Conservation (phyloP, 1,140 invertebrate species). For the Ceratosolen solmsi region DNA sequence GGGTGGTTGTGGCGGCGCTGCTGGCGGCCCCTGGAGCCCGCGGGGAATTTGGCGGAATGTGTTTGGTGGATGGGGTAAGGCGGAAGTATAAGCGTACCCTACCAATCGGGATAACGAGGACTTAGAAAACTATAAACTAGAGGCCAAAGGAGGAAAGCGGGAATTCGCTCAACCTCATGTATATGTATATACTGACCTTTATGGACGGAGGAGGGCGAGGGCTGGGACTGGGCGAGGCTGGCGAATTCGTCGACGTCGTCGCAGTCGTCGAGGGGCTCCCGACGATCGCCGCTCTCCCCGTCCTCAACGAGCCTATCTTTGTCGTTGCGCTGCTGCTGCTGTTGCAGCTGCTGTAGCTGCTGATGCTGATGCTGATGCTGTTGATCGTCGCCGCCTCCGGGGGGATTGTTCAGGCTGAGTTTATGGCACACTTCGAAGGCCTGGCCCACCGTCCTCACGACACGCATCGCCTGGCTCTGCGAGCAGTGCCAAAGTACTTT, state of each 20-base stretch:
- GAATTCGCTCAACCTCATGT: neutral
- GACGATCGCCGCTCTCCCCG: constrained; percentile 74
- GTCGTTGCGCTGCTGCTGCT: constrained; percentile 56
- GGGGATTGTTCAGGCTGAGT: constrained; percentile 78
- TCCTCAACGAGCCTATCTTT: constrained; percentile 62
- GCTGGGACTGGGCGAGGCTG: constrained; percentile 74
- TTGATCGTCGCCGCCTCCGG: constrained; percentile 60
- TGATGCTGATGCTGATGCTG: constrained; percentile 60
- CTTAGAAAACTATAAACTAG: constrained; percentile 12
- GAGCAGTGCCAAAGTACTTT: constrained; percentile 35
- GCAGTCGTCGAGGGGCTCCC: constrained; percentile 71
- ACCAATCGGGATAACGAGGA: constrained; percentile 7
- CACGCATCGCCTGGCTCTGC: constrained; percentile 97
- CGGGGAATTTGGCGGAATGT: too few relatives aligned
- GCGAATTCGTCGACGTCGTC: constrained; percentile 78
- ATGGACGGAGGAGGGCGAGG: constrained; percentile 68
- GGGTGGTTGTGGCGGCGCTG: too few relatives aligned
- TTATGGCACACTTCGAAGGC: constrained; percentile 99
- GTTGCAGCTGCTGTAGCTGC: constrained; percentile 58
- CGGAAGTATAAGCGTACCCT: neutral
- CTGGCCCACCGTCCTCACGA: constrained; percentile 97
- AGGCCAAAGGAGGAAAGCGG: neutral
- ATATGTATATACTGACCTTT: constrained; percentile 62
- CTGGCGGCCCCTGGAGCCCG: too few relatives aligned
- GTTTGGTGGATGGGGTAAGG: too few relatives aligned